A percentile compares a stretch with the other conserved stretches of the same genome.
phyloP scores from a whole-genome alignment of 92 coral and sea anemone genomes.

The Palythoa grandis region DNA sequence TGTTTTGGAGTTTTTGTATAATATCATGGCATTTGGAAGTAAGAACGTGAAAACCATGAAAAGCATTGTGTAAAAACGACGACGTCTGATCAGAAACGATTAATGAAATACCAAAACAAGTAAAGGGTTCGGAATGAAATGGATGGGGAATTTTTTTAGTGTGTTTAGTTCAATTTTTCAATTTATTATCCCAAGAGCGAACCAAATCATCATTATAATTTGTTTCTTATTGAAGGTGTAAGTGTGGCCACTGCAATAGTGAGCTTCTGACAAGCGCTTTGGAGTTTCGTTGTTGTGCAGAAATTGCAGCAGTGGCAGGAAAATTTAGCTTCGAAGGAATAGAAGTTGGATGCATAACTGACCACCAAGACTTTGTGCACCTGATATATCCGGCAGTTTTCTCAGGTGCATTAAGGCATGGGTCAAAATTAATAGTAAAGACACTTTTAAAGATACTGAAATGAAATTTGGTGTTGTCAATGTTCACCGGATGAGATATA shows the following conservation, averaged over 20 bases:
- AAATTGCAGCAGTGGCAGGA: not conserved
- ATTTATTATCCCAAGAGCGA: not conserved
- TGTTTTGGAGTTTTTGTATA: not conserved
- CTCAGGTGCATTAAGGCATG: not conserved
- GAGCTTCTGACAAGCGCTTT: constrained; percentile 8
- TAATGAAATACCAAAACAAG: not conserved
- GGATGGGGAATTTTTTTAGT: not conserved
- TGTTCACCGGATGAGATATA: not conserved
- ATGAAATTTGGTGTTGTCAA: not conserved
- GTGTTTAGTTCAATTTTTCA: not conserved
- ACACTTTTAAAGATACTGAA: not conserved
- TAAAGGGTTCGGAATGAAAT: not conserved
- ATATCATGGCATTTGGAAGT: not conserved
- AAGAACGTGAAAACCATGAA: not conserved
- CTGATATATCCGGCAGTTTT: not conserved
- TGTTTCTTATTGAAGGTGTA: constrained; percentile 7
- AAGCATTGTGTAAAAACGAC: not conserved
- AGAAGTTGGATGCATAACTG: not conserved
- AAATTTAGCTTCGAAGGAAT: not conserved
- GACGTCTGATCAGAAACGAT: not conserved
- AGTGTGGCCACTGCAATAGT: constrained; percentile 9
- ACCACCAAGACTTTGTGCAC: not conserved
- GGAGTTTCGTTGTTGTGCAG: constrained; percentile 16
- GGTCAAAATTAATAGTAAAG: not conserved
- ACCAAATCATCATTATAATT: not conserved